Percentiles rank a stretch among this genome's conserved stretches.
Conservation (phyloP, 2,113 vertebrate species). For the Colinus virginianus region DNA sequence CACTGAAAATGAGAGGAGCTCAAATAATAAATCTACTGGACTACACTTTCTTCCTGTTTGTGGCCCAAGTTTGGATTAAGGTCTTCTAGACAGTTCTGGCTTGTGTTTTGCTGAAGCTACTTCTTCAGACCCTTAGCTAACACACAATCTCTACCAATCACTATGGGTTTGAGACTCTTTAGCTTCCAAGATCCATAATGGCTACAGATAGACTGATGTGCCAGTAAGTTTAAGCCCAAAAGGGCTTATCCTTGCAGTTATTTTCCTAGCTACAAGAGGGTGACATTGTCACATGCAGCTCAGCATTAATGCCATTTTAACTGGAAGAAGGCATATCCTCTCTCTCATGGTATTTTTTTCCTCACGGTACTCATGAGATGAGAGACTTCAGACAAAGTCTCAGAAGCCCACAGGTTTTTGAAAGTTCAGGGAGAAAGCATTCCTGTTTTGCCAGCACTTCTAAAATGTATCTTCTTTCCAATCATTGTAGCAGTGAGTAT, state of each 20-base stretch:
- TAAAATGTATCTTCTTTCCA: neutral
- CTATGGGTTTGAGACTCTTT: neutral
- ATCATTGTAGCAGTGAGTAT: neutral
- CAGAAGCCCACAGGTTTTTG: neutral
- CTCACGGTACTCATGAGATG: neutral
- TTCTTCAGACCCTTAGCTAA: neutral
- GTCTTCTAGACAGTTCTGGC: neutral
- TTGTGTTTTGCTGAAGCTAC: neutral
- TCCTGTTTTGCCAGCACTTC: neutral
- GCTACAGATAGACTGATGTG: neutral
- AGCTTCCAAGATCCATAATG: neutral
- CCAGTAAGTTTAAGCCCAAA: neutral
- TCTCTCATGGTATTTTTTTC: neutral
- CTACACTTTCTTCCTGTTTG: neutral
- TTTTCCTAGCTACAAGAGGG: slow-evolving; percentile 39
- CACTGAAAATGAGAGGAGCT: neutral
- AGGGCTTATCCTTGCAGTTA: neutral
- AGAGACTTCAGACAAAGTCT: neutral
- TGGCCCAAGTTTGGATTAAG: neutral
- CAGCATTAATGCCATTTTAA: neutral
- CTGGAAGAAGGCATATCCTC: neutral
- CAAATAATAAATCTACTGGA: neutral
- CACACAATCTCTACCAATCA: neutral
- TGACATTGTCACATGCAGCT: slow-evolving; percentile 27
- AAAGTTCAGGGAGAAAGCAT: neutral